These are phyloP conservation scores for Phyto melanocephala DNA, from an alignment of 2,888 invertebrate genomes.

Conservation along the genomic window DNA sequence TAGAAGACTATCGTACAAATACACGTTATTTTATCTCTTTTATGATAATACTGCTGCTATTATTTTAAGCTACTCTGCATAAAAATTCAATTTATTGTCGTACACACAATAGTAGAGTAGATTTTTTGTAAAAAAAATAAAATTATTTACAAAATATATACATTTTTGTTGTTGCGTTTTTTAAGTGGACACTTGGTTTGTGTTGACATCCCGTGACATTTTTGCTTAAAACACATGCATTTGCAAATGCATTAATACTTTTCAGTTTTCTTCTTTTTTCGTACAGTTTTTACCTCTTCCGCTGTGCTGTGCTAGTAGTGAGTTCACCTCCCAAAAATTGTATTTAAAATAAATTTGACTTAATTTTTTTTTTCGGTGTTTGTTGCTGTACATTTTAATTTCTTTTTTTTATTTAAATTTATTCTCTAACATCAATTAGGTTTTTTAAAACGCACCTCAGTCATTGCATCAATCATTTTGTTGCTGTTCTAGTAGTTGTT, in stretches of 20 bases:
- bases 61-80: not conserved
- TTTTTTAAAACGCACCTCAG: slow-evolving; percentile 51
- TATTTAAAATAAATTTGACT: slow-evolving; percentile 37
- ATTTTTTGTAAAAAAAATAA: not conserved
- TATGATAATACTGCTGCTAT: not conserved
- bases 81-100: not conserved
- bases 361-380: not conserved
- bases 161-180: slow-evolving; percentile 13
- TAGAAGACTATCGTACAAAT: too few relatives aligned
- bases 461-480: slow-evolving; percentile 55
- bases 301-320: not conserved
- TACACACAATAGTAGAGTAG: not conserved
- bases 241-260: slow-evolving; percentile 38
- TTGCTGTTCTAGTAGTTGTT: not conserved
- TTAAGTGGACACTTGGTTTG: slow-evolving; percentile 63
- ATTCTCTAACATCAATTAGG: slow-evolving; percentile 52
- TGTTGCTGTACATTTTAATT: slow-evolving; percentile 22
- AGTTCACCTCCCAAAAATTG: slow-evolving; percentile 29
- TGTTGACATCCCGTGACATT: slow-evolving; percentile 61
- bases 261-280: not conserved
- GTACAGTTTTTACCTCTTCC: not conserved
- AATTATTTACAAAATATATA: not conserved
- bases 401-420: not conserved
- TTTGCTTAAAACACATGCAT: slow-evolving; percentile 55
- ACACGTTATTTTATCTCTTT: too few relatives aligned